Percentiles rank a stretch among this genome's conserved stretches.
phyloP scores from a whole-genome alignment of 2,797 vertebrate genomes.

The Pogonophryne albipinna region DNA sequence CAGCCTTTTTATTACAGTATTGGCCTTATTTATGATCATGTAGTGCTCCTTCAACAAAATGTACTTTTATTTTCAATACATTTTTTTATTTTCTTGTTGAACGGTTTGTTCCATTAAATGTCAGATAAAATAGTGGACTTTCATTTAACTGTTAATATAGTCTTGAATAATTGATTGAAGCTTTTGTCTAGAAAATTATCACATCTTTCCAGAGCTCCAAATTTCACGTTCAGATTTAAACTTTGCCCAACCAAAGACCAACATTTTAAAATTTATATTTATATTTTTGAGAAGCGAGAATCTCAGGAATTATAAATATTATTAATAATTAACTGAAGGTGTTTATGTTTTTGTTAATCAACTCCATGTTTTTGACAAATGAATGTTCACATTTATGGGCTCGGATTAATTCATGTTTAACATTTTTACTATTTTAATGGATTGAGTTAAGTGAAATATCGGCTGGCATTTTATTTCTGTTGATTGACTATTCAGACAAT shows the following conservation, averaged over 20 bases:
- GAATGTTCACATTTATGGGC: background rate
- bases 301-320: background rate
- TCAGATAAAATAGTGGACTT: background rate
- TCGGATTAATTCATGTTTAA: background rate
- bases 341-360: background rate
- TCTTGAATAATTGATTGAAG: background rate
- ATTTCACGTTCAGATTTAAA: background rate
- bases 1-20: slow-evolving; percentile 3
- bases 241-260: background rate
- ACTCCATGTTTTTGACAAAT: background rate
- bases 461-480: background rate
- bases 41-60: background rate
- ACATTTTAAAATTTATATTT: too few species aligned
- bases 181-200: background rate
- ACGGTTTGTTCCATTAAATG: background rate
- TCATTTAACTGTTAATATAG: background rate
- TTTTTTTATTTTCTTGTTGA: background rate
- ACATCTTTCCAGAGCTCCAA: background rate
- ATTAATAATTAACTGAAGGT: background rate
- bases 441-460: background rate
- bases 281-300: background rate
- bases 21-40: background rate
- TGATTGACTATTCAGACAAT: background rate
- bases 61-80: background rate
- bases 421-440: background rate